A percentile compares a stretch with the other conserved stretches of the same genome.
These are phyloP conservation scores for Thalpophila matura DNA, from an alignment of 2,888 invertebrate genomes.

Conservation along the genomic window DNA sequence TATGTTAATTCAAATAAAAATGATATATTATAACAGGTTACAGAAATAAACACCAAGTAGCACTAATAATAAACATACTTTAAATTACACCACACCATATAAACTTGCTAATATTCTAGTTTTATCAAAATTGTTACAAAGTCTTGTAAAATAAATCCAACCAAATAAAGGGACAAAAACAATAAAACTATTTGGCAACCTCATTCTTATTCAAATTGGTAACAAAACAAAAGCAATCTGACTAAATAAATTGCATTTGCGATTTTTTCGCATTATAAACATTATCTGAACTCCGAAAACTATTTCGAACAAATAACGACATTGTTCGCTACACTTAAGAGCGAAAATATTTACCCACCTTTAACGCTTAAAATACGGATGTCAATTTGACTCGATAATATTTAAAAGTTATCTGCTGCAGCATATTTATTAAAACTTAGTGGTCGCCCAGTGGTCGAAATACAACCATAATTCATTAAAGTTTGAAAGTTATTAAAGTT, in stretches of 20 bases:
- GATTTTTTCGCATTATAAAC: constrained; percentile 30
- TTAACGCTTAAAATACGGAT: neutral
- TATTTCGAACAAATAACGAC: constrained; percentile 40
- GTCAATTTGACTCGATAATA: neutral
- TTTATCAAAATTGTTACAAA: constrained; percentile 1
- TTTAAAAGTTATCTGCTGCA: neutral
- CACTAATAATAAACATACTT: no score
- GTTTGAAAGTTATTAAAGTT: no score
- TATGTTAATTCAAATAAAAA: no score
- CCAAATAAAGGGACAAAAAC: constrained; percentile 14
- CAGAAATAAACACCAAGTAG: no score
- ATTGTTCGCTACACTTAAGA: constrained; percentile 21
- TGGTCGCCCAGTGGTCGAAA: no score
- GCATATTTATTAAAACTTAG: no score
- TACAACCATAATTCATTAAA: no score
- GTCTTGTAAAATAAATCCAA: no score
- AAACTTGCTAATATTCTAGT: no score
- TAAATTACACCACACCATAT: no score
- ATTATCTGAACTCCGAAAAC: constrained; percentile 24
- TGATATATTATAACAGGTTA: no score
- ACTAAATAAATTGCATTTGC: constrained; percentile 50
- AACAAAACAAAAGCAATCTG: constrained; percentile 37
- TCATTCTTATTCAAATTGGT: constrained; percentile 17
- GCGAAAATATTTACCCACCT: neutral
- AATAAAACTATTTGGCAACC: constrained; percentile 29